phyloP scores from a whole-genome alignment of 2,113 vertebrate genomes.

The Bufo bufo region DNA sequence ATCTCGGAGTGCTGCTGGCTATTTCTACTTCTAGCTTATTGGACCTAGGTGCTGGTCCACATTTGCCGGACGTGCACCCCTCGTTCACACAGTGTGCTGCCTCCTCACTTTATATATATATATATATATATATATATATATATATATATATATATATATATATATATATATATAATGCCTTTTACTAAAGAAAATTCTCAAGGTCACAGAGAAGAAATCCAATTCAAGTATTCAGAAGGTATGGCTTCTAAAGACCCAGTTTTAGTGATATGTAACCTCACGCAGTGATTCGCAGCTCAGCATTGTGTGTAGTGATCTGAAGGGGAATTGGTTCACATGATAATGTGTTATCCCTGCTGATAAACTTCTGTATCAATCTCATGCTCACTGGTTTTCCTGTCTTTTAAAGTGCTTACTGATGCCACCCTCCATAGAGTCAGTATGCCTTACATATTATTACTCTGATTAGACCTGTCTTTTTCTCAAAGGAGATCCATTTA shows the following conservation, averaged over 20 bases:
- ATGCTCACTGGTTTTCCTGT: conserved; percentile 53
- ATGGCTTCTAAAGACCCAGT: conserved; percentile 24
- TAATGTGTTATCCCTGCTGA: conserved; percentile 58
- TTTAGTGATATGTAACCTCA: conserved; percentile 28
- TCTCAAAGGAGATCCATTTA: conserved; percentile 45
- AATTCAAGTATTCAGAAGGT: conserved; percentile 25
- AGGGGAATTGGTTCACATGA: conserved; percentile 54
- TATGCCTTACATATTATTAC: conserved; percentile 46
- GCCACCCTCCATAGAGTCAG: conserved; percentile 45
- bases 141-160: too few relatives aligned
- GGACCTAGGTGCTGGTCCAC: too few relatives aligned
- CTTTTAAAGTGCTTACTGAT: conserved; percentile 54
- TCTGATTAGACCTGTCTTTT: conserved; percentile 55
- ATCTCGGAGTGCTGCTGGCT: too few relatives aligned
- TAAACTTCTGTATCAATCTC: conserved; percentile 58
- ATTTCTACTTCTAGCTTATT: too few relatives aligned
- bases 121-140: too few relatives aligned
- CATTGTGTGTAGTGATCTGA: conserved; percentile 51
- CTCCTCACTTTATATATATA: too few relatives aligned
- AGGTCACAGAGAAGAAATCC: neutral
- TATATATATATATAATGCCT: conserved; percentile 16
- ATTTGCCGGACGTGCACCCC: too few relatives aligned
- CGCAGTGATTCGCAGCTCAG: conserved; percentile 42
- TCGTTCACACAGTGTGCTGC: too few relatives aligned
- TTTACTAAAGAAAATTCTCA: conserved; percentile 8